These are phyloP conservation scores for Leucophenga varia DNA, from an alignment of 1,140 invertebrate species.

Conservation along the genomic window DNA sequence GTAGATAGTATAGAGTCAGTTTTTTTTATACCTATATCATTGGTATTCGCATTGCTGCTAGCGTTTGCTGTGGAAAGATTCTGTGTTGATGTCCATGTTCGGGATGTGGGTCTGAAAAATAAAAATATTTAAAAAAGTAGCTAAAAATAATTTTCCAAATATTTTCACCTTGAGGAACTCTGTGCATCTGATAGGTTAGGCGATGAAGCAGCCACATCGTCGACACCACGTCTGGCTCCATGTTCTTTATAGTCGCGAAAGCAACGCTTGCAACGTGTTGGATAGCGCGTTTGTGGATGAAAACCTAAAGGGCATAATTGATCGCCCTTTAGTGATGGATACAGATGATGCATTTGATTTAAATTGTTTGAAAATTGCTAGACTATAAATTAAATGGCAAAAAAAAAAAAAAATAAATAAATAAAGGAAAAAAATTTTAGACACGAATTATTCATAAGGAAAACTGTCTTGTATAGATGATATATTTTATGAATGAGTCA, in stretches of 20 bases:
- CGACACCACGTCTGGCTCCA: constrained; percentile 68
- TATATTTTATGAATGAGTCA: neutral
- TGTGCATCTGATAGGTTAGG: constrained; percentile 70
- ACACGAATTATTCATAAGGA: no score
- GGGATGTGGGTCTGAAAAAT: constrained; percentile 36
- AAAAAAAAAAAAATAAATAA: no score
- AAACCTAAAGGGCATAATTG: constrained; percentile 89
- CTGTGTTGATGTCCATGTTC: constrained; percentile 62
- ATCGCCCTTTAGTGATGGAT: constrained; percentile 79
- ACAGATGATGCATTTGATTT: constrained; percentile 74
- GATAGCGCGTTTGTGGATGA: constrained; percentile 90
- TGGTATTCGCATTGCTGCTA: constrained; percentile 35
- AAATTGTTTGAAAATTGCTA: no score
- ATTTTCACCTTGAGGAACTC: constrained; percentile 60
- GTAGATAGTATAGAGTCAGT: no score
- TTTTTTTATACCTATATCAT: constrained; percentile 55
- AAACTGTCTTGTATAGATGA: no score
- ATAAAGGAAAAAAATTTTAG: no score
- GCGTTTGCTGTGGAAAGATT: constrained; percentile 56
- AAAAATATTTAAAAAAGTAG: neutral
- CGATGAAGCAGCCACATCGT: constrained; percentile 74
- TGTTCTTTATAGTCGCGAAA: constrained; percentile 93
- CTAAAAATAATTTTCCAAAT: neutral
- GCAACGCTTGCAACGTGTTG: constrained; percentile 88
- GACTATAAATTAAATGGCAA: no score